Percentiles rank a stretch among this genome's conserved stretches.
These are phyloP conservation scores for Grallaria varia DNA, from an alignment of 2,113 vertebrate genomes.

Conservation along the genomic window DNA sequence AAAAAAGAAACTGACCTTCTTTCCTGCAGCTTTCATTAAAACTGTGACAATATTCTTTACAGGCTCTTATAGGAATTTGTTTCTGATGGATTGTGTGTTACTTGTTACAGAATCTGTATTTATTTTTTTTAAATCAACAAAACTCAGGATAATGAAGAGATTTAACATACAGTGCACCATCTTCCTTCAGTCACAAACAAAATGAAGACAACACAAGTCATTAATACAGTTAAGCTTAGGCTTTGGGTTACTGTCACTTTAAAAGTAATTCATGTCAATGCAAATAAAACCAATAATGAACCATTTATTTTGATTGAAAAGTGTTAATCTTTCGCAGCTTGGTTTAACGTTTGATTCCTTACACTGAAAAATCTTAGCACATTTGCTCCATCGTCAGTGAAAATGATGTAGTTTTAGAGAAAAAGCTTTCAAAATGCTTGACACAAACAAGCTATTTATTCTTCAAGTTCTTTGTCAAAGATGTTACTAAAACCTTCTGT, in stretches of 20 bases:
- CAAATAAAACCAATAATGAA: constrained; percentile 19
- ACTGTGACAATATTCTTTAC: constrained; percentile 26
- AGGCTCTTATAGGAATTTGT: constrained; percentile 47
- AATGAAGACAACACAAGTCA: constrained; percentile 41
- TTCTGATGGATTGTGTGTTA: constrained; percentile 52
- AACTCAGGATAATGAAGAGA: constrained; percentile 32
- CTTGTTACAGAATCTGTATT: constrained; percentile 25
- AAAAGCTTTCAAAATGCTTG: constrained; percentile 77
- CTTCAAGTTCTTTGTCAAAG: constrained; percentile 74
- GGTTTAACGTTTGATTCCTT: constrained; percentile 55
- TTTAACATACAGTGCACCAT: constrained; percentile 34
- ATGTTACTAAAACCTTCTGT: constrained; percentile 72
- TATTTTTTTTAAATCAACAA: background rate
- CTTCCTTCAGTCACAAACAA: constrained; percentile 59
- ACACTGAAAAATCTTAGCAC: constrained; percentile 60
- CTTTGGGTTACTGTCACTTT: constrained; percentile 19
- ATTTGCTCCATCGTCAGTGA: constrained; percentile 68
- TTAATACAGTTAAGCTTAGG: constrained; percentile 59
- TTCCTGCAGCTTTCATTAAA: constrained; percentile 58
- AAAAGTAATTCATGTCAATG: constrained; percentile 21
- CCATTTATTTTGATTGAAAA: constrained; percentile 21
- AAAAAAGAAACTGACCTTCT: constrained; percentile 38
- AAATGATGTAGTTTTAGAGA: constrained; percentile 69
- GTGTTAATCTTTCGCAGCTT: constrained; percentile 27
- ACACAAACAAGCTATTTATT: constrained; percentile 79